A percentile compares a stretch with the other conserved stretches of the same genome.
Conservation (phyloP, 2,888 invertebrate species). For the Eupithecia exiguata region DNA sequence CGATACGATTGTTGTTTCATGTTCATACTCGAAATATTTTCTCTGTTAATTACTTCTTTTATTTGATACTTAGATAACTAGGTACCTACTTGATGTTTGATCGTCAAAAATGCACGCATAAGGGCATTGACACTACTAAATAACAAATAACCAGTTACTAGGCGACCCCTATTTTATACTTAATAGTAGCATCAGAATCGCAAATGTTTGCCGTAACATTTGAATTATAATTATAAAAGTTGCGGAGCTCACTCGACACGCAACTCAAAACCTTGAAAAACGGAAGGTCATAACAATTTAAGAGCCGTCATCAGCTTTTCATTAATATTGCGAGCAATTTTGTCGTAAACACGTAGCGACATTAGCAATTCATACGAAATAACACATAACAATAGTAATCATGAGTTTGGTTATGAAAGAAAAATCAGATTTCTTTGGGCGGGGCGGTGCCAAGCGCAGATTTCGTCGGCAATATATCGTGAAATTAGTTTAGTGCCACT, state of each 20-base stretch:
- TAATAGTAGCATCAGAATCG: conserved; percentile 33
- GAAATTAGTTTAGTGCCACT: conserved; percentile 84
- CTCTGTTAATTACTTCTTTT: too few species aligned
- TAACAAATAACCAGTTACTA: conserved; percentile 18
- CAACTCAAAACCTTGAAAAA: conserved; percentile 55
- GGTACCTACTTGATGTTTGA: too few species aligned
- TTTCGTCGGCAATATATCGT: conserved; percentile 83
- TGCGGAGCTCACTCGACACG: conserved; percentile 44
- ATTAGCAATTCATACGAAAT: conserved; percentile 81
- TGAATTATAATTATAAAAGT: conserved; percentile 50
- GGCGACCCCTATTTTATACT: conserved; percentile 13
- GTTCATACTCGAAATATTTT: too few species aligned
- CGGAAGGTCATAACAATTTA: conserved; percentile 60
- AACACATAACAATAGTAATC: conserved; percentile 81
- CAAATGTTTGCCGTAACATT: conserved; percentile 39
- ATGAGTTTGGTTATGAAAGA: conserved; percentile 72
- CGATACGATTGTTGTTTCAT: too few species aligned
- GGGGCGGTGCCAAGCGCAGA: conserved; percentile 82
- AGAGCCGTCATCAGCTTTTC: conserved; percentile 64
- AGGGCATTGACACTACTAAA: not conserved
- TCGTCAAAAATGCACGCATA: not conserved
- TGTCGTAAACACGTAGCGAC: conserved; percentile 59
- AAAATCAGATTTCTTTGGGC: conserved; percentile 76
- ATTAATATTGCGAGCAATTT: conserved; percentile 64
- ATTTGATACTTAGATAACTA: too few species aligned